These are phyloP conservation scores for Alcedo atthis DNA, from an alignment of 2,797 vertebrate genomes.

Conservation along the genomic window DNA sequence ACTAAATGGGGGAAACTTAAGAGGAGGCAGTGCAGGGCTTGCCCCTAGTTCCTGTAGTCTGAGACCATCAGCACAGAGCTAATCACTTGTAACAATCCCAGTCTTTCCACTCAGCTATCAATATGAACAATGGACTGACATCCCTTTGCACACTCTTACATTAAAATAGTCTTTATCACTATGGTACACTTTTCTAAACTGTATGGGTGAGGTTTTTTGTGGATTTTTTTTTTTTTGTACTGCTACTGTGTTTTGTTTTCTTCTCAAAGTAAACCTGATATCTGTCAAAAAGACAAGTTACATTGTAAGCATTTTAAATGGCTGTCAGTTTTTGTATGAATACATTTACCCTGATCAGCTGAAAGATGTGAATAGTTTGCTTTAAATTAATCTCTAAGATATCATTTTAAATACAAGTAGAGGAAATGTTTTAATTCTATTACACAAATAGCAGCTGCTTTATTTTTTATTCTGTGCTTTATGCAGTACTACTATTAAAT, in stretches of 20 bases:
- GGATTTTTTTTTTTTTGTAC: neutral
- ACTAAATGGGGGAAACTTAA: slow-evolving; percentile 9
- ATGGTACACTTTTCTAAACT: neutral
- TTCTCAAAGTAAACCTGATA: neutral
- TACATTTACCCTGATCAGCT: neutral
- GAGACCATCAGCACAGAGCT: neutral
- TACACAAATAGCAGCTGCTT: neutral
- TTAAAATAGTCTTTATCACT: neutral
- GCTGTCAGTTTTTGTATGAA: neutral
- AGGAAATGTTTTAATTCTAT: neutral
- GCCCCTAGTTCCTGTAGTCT: neutral
- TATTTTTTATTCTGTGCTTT: neutral
- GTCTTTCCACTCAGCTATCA: neutral
- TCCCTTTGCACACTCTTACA: neutral
- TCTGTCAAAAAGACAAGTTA: neutral
- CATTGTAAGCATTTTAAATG: neutral
- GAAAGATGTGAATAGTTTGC: neutral
- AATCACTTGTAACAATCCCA: neutral
- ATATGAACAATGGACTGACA: neutral
- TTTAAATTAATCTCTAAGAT: neutral
- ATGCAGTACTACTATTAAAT: neutral
- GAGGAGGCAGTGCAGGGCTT: neutral
- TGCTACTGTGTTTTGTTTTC: neutral
- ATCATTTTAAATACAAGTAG: neutral
- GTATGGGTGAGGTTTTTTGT: neutral